Percentiles rank a stretch among this genome's conserved stretches.
Conservation (phyloP, 2,113 vertebrate genomes). For the Anarrhichthys ocellatus region DNA sequence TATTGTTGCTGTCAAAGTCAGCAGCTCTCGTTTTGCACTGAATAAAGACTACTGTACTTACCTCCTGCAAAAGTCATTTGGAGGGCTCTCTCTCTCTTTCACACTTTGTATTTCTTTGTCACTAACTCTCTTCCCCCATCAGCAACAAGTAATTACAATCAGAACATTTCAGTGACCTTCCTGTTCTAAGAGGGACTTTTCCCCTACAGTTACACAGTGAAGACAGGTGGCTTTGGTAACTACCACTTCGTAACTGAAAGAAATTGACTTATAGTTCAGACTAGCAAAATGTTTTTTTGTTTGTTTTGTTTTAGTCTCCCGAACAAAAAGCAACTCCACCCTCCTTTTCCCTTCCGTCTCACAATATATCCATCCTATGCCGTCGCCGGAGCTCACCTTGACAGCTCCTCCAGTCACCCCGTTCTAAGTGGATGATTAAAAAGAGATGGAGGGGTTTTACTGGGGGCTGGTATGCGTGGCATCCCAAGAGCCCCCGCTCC, state of each 20-base stretch:
- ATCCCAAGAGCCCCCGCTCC: conserved; percentile 90
- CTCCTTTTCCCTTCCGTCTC: conserved; percentile 18
- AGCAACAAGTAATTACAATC: conserved; percentile 34
- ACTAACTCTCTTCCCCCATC: background rate
- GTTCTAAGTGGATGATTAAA: conserved; percentile 99
- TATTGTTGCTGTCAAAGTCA: conserved; percentile 49
- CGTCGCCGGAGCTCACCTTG: conserved; percentile 90
- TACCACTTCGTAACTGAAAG: background rate
- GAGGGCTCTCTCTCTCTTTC: conserved; percentile 16
- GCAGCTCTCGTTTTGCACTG: conserved; percentile 45
- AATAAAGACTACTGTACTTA: conserved; percentile 45
- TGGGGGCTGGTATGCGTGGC: conserved; percentile 89
- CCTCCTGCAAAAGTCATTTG: conserved; percentile 22
- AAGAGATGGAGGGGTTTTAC: conserved; percentile 99
- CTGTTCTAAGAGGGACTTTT: background rate
- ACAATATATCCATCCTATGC: conserved; percentile 68
- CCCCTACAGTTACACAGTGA: background rate
- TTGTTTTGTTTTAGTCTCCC: conserved; percentile 16
- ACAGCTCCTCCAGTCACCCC: conserved; percentile 93
- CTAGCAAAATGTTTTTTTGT: conserved; percentile 35
- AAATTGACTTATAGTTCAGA: conserved; percentile 19
- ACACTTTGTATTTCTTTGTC: conserved; percentile 8
- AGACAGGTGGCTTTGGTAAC: conserved; percentile 1
- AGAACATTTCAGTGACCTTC: conserved; percentile 1
- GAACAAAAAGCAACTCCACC: conserved; percentile 38